A percentile compares a stretch with the other conserved stretches of the same genome.
phyloP scores from a whole-genome alignment of 2,888 invertebrate species.

The Abrostola tripartita region DNA sequence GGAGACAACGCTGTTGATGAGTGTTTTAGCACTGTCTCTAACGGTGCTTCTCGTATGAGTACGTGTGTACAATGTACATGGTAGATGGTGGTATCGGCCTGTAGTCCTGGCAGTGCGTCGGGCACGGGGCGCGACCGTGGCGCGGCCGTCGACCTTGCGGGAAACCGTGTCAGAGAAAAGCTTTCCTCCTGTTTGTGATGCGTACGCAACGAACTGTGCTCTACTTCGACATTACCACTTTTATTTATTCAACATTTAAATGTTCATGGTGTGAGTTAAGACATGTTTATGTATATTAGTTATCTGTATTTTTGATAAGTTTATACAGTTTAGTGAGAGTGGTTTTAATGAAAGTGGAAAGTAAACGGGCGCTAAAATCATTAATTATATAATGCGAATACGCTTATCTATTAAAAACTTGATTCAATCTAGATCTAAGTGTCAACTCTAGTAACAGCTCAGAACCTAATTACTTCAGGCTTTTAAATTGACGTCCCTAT shows the following conservation, averaged over 20 bases:
- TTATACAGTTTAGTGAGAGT: constrained; percentile 42
- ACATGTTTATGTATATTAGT: constrained; percentile 24
- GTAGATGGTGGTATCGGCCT: not conserved
- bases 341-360: constrained; percentile 46
- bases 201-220: constrained; percentile 61
- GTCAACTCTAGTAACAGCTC: constrained; percentile 11
- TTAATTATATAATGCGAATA: constrained; percentile 33
- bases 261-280: not conserved
- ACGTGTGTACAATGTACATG: not conserved
- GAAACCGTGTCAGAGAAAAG: constrained; percentile 81
- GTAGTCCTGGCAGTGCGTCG: constrained; percentile 11
- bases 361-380: constrained; percentile 17
- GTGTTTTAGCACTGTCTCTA: constrained; percentile 1
- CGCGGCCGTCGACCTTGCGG: constrained; percentile 81
- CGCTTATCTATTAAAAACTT: constrained; percentile 12
- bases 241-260: constrained; percentile 2
- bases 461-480: constrained; percentile 20
- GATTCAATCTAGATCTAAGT: constrained; percentile 25
- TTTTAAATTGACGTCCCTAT: constrained; percentile 22
- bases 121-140: constrained; percentile 63
- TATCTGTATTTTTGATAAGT: constrained; percentile 34
- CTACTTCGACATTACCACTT: constrained; percentile 58
- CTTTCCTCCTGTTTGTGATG: constrained; percentile 73
- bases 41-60: not conserved
- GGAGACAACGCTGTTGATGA: not conserved